These are phyloP conservation scores for Lepetodrilus schrolli DNA, from an alignment of 2,888 invertebrate species.

Conservation along the genomic window DNA sequence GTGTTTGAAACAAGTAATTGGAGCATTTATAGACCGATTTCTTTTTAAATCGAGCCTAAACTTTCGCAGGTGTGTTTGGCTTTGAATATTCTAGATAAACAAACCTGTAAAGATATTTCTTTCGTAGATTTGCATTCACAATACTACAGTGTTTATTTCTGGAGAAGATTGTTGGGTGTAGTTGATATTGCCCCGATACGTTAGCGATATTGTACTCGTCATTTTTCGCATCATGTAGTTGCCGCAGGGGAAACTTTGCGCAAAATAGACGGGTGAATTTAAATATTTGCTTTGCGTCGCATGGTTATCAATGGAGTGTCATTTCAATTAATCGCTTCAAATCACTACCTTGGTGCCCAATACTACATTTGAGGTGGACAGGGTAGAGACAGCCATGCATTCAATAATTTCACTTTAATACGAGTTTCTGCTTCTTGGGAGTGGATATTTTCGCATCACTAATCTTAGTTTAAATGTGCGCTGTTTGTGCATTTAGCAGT, in stretches of 20 bases:
- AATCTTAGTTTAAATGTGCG: too few species aligned
- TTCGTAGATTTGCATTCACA: not conserved
- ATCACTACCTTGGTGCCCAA: too few species aligned
- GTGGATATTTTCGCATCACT: too few species aligned
- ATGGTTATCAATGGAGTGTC: not conserved
- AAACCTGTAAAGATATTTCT: not conserved
- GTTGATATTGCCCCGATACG: not conserved
- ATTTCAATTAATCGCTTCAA: slow-evolving; percentile 23
- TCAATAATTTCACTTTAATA: too few species aligned
- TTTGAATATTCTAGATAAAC: not conserved
- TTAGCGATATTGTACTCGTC: not conserved
- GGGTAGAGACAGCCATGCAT: too few species aligned
- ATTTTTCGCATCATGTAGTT: not conserved
- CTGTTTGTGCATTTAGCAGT: too few species aligned
- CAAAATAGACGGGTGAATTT: slow-evolving; percentile 19
- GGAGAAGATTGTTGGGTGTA: slow-evolving; percentile 2
- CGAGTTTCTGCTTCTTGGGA: too few species aligned
- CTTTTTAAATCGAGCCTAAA: not conserved
- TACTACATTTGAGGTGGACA: too few species aligned
- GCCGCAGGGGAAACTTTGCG: not conserved
- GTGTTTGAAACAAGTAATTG: not conserved
- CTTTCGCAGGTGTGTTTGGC: slow-evolving; percentile 1
- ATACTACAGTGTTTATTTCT: slow-evolving; percentile 1
- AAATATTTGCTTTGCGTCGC: slow-evolving; percentile 8
- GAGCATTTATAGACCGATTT: not conserved